Percentiles rank a stretch among this genome's conserved stretches.
These are phyloP conservation scores for Caenorhabditis panamensis DNA, from an alignment of 2,888 invertebrate genomes.

Conservation along the genomic window DNA sequence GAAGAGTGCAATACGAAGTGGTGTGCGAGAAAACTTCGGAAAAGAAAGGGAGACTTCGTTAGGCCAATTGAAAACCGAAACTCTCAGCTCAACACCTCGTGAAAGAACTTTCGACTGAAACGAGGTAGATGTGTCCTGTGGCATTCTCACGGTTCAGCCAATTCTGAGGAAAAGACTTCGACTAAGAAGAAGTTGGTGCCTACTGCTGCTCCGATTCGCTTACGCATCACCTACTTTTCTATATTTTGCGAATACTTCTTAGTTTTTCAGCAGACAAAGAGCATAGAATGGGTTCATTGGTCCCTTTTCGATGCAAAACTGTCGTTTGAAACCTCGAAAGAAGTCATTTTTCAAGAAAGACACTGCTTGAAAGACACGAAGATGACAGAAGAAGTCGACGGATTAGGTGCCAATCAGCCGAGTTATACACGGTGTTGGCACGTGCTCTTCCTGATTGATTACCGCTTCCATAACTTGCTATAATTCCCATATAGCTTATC, in stretches of 20 bases:
- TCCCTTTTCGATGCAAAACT: no score
- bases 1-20: not conserved
- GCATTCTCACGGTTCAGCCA: slow-evolving; percentile 2
- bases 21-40: no score
- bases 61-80: not conserved
- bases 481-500: no score
- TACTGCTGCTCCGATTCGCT: not conserved
- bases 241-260: not conserved
- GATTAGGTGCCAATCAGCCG: slow-evolving; percentile 3
- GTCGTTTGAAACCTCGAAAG: not conserved
- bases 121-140: not conserved
- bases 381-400: not conserved
- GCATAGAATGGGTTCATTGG: no score
- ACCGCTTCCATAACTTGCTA: no score
- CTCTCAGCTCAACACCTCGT: not conserved
- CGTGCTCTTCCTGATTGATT: slow-evolving; percentile 4
- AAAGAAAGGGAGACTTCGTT: not conserved
- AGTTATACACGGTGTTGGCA: not conserved
- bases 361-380: not conserved
- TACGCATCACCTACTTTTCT: slow-evolving; percentile 12
- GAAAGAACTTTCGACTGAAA: slow-evolving; percentile 5
- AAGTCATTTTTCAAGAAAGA: not conserved
- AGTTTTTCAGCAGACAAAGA: not conserved
- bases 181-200: not conserved
- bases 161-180: not conserved